Evolutionary conservation across 2,888 invertebrate species (phyloP), one percentile per base, ranked within the genome.

Genomic region (Sycophila texana): DNA sequence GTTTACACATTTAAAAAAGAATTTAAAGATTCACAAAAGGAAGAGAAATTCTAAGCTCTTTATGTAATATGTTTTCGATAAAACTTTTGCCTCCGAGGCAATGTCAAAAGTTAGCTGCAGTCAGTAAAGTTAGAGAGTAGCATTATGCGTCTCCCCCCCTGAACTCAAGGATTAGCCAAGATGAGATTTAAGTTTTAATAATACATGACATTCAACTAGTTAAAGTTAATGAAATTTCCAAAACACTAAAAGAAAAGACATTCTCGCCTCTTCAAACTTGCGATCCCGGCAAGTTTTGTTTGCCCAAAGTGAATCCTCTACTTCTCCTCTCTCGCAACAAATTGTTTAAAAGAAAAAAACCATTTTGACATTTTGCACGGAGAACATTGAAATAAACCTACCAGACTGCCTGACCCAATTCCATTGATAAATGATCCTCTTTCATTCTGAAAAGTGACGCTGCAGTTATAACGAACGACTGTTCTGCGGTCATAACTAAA

Each of bases 181-280:
- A 75, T 58, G 65, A 78, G 81, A 81, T 78, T 81, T 67, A 81
- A 81, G 81, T 81, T 81, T 81, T 81, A 81, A 78, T 75, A 78
- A 81, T 78, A 81, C 78, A 81, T 73, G 78, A 78, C 81, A 75
- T 78, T 81, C 53, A 78, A 81, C 75, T 81, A 81, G 78, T 77
- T 77, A 60, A 67, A 74, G 63, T 68, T 66, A 72, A 81, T 73
- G 72, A 78, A 78, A 81, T 81, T 75, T 75, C 68, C 51, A 55
- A 77, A 77, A 77, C 49, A 55, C 66, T 51, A 53, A 67, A 70
- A 78, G 57, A 68, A 61, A 74, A 74, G 49, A 57, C 74, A 55
- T 75, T 49, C 20, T 67, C n/a, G 53, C 65, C 53, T 26, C 5
- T 49, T 4, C 26, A 18, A 22, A 73, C 55, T 74, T 68, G 53